A percentile compares a stretch with the other conserved stretches of the same genome.
These are phyloP conservation scores for Rhinophrynus dorsalis DNA, from an alignment of 2,797 vertebrate genomes.

Conservation along the genomic window DNA sequence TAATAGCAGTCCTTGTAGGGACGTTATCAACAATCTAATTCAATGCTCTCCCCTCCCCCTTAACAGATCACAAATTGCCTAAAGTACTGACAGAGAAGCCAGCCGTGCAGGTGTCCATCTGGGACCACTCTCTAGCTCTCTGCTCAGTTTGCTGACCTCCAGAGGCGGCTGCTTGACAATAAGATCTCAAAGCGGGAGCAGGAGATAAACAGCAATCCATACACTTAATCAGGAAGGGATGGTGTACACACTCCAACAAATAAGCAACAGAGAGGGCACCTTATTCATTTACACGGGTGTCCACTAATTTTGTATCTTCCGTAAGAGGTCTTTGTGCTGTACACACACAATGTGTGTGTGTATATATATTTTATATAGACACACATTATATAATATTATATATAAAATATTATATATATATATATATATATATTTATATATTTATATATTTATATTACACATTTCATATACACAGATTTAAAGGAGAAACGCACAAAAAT, in stretches of 20 bases:
- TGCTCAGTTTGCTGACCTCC: constrained; percentile 58
- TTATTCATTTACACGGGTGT: constrained; percentile 40
- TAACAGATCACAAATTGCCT: constrained; percentile 66
- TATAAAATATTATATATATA: too few relatives aligned
- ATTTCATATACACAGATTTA: too few relatives aligned
- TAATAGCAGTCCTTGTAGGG: constrained; percentile 70
- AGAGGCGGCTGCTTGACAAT: constrained; percentile 51
- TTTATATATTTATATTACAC: too few relatives aligned
- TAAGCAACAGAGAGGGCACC: constrained; percentile 13
- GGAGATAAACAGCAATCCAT: constrained; percentile 53
- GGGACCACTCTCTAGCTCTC: constrained; percentile 59
- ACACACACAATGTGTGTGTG: too few relatives aligned
- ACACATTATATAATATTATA: too few relatives aligned
- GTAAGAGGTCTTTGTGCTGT: too few relatives aligned
- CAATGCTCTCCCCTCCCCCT: constrained; percentile 52
- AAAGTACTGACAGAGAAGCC: constrained; percentile 59
- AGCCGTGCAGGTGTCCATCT: constrained; percentile 64
- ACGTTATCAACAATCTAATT: constrained; percentile 71
- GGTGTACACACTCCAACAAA: constrained; percentile 26
- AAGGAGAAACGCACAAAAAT: too few relatives aligned
- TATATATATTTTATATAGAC: too few relatives aligned
- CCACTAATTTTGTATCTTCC: background rate
- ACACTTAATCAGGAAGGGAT: constrained; percentile 31
- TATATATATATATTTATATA: too few relatives aligned
- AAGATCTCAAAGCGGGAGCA: constrained; percentile 47